Evolutionary conservation across 2,113 vertebrate species (phyloP).

Genomic region (Pollimyrus isidori): DNA sequence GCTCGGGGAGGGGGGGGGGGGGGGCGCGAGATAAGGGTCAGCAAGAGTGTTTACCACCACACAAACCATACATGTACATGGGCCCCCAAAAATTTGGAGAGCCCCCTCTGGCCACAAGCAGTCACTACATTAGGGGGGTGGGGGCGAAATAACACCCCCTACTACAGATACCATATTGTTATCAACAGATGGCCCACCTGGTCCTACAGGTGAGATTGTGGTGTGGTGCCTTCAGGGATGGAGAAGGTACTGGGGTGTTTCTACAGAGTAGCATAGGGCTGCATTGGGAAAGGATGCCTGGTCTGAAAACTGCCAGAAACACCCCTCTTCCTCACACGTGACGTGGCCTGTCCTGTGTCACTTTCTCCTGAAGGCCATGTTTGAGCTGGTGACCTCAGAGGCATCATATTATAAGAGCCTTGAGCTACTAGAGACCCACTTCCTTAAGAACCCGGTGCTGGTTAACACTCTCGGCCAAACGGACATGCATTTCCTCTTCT

Average conservation of each 20-base stretch:
- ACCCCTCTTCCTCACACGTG: not conserved
- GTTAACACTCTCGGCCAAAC: conserved; percentile 79
- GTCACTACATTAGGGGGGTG: not conserved
- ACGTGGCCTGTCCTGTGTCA: not conserved
- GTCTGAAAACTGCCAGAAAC: not conserved
- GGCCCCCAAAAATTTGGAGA: not conserved
- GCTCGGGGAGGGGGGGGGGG: not conserved
- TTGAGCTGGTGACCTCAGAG: conserved; percentile 89
- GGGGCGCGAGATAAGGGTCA: not conserved
- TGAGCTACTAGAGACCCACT: conserved; percentile 84
- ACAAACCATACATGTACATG: not conserved
- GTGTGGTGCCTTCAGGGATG: not conserved
- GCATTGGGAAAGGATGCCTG: not conserved
- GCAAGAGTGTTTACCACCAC: not conserved
- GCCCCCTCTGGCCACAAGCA: not conserved
- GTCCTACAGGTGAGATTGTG: not conserved
- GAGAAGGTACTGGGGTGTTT: not conserved
- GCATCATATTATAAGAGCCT: conserved; percentile 95
- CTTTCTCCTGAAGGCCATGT: conserved; percentile 75
- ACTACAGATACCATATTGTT: not conserved
- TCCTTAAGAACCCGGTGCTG: conserved; percentile 76
- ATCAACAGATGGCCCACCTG: not conserved
- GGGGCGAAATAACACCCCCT: not conserved
- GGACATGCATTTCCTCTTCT: conserved; percentile 91
- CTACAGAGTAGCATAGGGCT: not conserved